A percentile compares a stretch with the other conserved stretches of the same genome.
These are phyloP conservation scores for Thelaira solivaga DNA, from an alignment of 2,888 invertebrate species.

Conservation along the genomic window DNA sequence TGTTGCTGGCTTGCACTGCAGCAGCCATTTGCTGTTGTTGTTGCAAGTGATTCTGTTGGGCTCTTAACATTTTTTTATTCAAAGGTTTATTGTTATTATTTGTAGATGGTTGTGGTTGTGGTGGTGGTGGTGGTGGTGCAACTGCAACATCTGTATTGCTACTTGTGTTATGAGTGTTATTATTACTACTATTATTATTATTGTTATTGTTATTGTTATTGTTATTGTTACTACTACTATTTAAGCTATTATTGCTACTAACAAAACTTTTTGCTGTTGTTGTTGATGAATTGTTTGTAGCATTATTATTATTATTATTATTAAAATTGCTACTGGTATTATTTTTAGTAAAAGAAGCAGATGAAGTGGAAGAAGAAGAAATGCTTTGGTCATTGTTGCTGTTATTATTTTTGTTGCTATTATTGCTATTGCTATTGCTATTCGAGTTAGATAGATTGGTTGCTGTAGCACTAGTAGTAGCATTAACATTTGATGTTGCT, in stretches of 20 bases:
- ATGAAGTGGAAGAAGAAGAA: constrained; percentile 43
- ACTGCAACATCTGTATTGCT: constrained; percentile 51
- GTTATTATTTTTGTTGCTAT: constrained; percentile 62
- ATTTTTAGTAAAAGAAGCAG: constrained; percentile 26
- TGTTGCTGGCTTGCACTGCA: constrained; percentile 48
- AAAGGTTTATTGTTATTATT: constrained; percentile 68
- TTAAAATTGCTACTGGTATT: constrained; percentile 54
- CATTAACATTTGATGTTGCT: constrained; percentile 22
- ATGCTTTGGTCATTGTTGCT: constrained; percentile 63
- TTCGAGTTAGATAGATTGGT: constrained; percentile 53
- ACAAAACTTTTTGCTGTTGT: constrained; percentile 58
- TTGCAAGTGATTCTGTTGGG: constrained; percentile 74
- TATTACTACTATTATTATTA: constrained; percentile 50
- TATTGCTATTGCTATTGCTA: constrained; percentile 64
- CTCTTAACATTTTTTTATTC: constrained; percentile 76
- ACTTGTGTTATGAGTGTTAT: constrained; percentile 54
- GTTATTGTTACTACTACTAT: constrained; percentile 45
- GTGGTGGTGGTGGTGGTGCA: constrained; percentile 39
- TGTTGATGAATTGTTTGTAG: constrained; percentile 68
- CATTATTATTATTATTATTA: constrained; percentile 72
- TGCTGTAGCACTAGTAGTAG: constrained; percentile 38
- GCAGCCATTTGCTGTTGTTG: constrained; percentile 67
- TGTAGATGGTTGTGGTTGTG: constrained; percentile 54
- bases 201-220: constrained; percentile 41
- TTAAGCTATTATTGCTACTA: constrained; percentile 62